Evolutionary conservation across 2,113 vertebrate genomes (phyloP).

Genomic region (Dendropsophus ebraccatus): DNA sequence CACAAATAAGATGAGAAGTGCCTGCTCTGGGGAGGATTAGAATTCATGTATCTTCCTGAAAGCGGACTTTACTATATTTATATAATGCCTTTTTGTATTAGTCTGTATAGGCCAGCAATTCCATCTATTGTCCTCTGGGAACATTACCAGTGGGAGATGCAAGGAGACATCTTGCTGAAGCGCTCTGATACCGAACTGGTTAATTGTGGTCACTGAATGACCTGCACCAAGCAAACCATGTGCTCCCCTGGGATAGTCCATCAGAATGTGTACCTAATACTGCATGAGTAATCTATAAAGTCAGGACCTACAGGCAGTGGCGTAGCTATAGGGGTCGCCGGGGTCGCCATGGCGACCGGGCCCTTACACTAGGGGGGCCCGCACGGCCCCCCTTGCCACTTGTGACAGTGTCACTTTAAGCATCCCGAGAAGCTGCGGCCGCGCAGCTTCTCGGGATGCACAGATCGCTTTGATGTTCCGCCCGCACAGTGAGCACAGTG

Average conservation of each 20-base stretch:
- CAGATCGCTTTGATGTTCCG: no score
- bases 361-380: no score
- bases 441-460: no score
- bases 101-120: slow-evolving; percentile 24
- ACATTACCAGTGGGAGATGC: background rate
- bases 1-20: slow-evolving; percentile 45
- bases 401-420: no score
- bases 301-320: no score
- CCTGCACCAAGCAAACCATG: background rate
- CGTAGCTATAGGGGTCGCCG: no score
- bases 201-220: background rate
- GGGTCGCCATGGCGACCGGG: no score
- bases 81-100: slow-evolving; percentile 13
- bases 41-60: slow-evolving; percentile 36
- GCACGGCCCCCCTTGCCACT: no score
- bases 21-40: slow-evolving; percentile 39
- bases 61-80: slow-evolving; percentile 32
- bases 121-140: background rate
- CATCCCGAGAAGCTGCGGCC: no score
- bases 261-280: background rate
- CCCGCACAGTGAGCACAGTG: no score
- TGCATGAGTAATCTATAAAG: background rate
- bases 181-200: background rate
- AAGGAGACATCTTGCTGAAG: background rate
- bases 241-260: background rate